Conservation (phyloP, 2,888 invertebrate species). For the Macaria notata region DNA sequence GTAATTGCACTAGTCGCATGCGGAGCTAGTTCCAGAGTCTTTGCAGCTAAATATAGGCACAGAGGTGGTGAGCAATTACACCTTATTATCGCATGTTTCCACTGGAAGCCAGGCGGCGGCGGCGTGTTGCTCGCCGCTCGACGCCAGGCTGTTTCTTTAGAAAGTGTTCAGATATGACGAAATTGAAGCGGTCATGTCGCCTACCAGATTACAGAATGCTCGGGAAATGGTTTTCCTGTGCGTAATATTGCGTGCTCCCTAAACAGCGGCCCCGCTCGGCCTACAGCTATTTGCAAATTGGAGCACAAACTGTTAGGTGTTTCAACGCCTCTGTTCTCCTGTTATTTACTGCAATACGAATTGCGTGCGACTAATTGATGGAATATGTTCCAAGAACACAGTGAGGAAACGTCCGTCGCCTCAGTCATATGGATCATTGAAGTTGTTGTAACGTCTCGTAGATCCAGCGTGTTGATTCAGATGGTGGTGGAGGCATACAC, state of each 20-base stretch:
- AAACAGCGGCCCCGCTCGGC: conserved; percentile 44
- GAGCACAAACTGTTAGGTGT: conserved; percentile 53
- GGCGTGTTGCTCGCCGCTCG: conserved; percentile 61
- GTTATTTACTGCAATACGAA: conserved; percentile 34
- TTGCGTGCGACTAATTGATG: conserved; percentile 30
- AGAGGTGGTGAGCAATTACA: conserved; percentile 76
- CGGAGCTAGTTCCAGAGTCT: conserved; percentile 76
- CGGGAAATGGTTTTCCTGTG: conserved; percentile 54
- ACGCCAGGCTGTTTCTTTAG: conserved; percentile 72
- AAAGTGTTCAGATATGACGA: conserved; percentile 78
- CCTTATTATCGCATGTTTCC: conserved; percentile 80
- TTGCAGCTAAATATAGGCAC: conserved; percentile 80
- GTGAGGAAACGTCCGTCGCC: conserved; percentile 25
- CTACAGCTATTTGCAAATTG: conserved; percentile 52
- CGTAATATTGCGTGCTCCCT: conserved; percentile 67
- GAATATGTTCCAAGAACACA: conserved; percentile 24
- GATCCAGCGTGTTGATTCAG: conserved; percentile 8
- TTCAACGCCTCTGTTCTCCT: conserved; percentile 39
- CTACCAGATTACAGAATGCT: conserved; percentile 64
- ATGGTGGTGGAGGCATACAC: conserved; percentile 30
- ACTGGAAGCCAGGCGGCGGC: conserved; percentile 70
- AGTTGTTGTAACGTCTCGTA: conserved; percentile 1
- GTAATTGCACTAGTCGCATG: conserved; percentile 80
- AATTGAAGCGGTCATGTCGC: conserved; percentile 67
- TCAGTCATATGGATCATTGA: conserved; percentile 6